Evolutionary conservation across 2,113 vertebrate species (phyloP).

Genomic region (Arvicanthis niloticus): DNA sequence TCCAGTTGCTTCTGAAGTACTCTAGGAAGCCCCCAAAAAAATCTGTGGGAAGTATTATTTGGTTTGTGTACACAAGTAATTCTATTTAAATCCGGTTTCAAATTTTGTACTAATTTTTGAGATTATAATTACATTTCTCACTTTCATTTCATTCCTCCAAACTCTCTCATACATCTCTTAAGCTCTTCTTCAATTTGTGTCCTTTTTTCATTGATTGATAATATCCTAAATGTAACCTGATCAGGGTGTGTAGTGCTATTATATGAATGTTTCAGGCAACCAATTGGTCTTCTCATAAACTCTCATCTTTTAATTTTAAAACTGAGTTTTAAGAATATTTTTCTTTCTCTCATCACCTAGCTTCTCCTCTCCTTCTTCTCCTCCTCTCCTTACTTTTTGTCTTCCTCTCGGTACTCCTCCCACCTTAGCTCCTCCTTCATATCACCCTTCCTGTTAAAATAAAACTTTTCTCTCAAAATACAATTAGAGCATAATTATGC

Average conservation of each 20-base stretch:
- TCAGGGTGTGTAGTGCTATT: neutral
- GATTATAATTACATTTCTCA: neutral
- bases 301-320: neutral
- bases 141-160: neutral
- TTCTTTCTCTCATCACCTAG: no score
- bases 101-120: neutral
- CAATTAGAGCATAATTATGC: no score
- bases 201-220: neutral
- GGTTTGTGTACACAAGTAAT: neutral
- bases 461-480: no score
- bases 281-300: no score
- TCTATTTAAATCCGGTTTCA: neutral
- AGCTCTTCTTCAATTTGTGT: neutral
- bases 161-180: neutral
- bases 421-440: no score
- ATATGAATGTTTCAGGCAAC: neutral
- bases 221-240: neutral
- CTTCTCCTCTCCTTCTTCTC: no score
- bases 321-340: constrained; percentile 29
- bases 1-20: neutral
- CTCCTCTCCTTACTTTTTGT: no score
- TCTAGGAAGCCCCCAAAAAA: neutral
- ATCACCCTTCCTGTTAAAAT: no score
- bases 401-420: no score
- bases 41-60: neutral